These are phyloP conservation scores for Nycticorax nycticorax DNA, from an alignment of 2,113 vertebrate species.

Conservation along the genomic window DNA sequence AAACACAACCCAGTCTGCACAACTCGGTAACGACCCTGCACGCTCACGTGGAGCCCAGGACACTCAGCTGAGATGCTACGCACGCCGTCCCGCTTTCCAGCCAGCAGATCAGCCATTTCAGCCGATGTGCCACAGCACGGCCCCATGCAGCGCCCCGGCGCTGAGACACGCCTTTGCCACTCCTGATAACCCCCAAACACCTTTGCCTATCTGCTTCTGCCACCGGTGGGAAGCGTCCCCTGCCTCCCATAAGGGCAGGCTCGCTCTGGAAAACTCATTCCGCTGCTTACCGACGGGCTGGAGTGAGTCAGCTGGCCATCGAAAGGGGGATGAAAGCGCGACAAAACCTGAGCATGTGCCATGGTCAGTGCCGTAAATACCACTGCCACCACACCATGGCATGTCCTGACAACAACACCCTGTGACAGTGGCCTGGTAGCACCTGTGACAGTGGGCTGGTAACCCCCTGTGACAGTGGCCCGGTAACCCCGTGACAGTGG, in stretches of 20 bases:
- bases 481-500: too few relatives aligned
- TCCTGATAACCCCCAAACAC: not conserved
- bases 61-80: not conserved
- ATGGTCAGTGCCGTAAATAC: not conserved
- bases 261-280: not conserved
- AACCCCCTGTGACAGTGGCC: too few relatives aligned
- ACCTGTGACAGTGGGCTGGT: too few relatives aligned
- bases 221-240: not conserved
- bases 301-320: not conserved
- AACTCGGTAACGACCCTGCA: not conserved
- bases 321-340: not conserved
- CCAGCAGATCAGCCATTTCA: not conserved
- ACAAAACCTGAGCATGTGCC: not conserved
- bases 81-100: not conserved
- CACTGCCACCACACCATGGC: too few relatives aligned
- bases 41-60: not conserved
- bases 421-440: not conserved
- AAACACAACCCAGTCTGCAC: not conserved
- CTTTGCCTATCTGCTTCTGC: not conserved
- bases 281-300: not conserved
- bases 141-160: not conserved
- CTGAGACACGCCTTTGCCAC: not conserved
- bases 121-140: not conserved
- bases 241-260: not conserved
- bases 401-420: too few relatives aligned